phyloP scores from a whole-genome alignment of 2,113 vertebrate species.

The Apteryx owenii region DNA sequence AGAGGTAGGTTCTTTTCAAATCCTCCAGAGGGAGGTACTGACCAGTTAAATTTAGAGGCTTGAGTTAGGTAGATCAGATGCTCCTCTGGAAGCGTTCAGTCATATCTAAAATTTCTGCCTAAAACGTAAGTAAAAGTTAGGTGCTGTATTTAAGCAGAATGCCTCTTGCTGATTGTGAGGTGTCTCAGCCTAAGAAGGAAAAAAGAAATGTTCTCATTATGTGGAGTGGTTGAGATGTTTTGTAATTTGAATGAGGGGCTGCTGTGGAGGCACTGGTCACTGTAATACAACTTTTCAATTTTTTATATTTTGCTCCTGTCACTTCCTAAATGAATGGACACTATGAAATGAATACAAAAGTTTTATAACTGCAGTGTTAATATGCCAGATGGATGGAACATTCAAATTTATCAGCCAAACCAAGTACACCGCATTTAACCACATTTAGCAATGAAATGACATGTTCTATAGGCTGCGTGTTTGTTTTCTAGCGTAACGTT shows the following conservation, averaged over 20 bases:
- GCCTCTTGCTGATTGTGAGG: neutral
- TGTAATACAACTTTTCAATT: neutral
- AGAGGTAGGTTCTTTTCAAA: neutral
- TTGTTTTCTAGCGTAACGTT: neutral
- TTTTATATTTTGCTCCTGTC: neutral
- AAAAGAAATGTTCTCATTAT: neutral
- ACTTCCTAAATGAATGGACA: neutral
- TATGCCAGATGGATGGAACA: fast-evolving
- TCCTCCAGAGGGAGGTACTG: neutral
- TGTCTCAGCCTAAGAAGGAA: neutral
- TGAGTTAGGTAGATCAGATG: neutral
- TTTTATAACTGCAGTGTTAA: neutral
- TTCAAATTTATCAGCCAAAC: neutral
- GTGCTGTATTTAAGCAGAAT: neutral
- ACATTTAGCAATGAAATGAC: neutral
- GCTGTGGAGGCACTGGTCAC: neutral
- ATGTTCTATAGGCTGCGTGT: neutral
- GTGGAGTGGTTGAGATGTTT: neutral
- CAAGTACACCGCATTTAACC: neutral
- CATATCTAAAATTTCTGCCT: neutral
- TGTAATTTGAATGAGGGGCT: neutral
- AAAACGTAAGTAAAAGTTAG: neutral
- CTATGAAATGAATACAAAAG: neutral
- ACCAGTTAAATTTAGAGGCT: neutral
- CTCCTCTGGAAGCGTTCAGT: neutral